Percentiles rank a stretch among this genome's conserved stretches.
These are phyloP conservation scores for Leptinotarsa defecta DNA, from an alignment of 1,140 invertebrate genomes.

Conservation along the genomic window DNA sequence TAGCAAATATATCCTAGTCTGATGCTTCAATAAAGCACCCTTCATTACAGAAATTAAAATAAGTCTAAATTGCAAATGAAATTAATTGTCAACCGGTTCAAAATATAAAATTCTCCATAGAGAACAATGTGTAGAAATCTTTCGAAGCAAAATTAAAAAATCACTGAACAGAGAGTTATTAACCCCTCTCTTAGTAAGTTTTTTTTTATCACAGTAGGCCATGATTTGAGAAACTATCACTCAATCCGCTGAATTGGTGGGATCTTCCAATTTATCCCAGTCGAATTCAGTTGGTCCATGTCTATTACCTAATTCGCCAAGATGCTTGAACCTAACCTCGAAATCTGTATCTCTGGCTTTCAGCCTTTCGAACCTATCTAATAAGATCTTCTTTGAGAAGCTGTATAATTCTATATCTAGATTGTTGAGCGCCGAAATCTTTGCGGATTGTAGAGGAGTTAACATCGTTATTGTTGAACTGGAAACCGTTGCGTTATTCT, in stretches of 20 bases:
- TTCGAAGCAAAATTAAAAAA: too few species aligned
- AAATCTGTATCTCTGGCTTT: conserved; percentile 81
- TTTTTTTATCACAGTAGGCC: conserved; percentile 2
- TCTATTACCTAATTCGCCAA: conserved; percentile 73
- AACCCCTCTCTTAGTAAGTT: neutral
- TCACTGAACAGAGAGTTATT: neutral
- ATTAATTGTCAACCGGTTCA: too few species aligned
- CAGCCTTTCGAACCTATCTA: conserved; percentile 80
- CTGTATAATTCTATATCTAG: conserved; percentile 93
- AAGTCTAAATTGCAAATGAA: too few species aligned
- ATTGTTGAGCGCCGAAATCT: conserved; percentile 80
- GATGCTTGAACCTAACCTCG: conserved; percentile 75
- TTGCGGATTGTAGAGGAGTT: conserved; percentile 70
- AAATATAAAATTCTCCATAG: too few species aligned
- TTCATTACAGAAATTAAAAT: too few species aligned
- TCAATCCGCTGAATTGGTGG: conserved; percentile 12
- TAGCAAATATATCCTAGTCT: too few species aligned
- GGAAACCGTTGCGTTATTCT: conserved; percentile 87
- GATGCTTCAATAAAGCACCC: too few species aligned
- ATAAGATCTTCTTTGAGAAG: conserved; percentile 88
- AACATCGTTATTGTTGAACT: conserved; percentile 76
- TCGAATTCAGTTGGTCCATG: conserved; percentile 80
- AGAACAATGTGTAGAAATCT: too few species aligned
- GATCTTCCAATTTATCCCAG: conserved; percentile 68
- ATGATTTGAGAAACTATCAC: neutral